Evolutionary conservation across 2,113 vertebrate genomes (phyloP), one percentile per base, ranked within the genome.

Genomic region (Cyanoderma ruficeps): DNA sequence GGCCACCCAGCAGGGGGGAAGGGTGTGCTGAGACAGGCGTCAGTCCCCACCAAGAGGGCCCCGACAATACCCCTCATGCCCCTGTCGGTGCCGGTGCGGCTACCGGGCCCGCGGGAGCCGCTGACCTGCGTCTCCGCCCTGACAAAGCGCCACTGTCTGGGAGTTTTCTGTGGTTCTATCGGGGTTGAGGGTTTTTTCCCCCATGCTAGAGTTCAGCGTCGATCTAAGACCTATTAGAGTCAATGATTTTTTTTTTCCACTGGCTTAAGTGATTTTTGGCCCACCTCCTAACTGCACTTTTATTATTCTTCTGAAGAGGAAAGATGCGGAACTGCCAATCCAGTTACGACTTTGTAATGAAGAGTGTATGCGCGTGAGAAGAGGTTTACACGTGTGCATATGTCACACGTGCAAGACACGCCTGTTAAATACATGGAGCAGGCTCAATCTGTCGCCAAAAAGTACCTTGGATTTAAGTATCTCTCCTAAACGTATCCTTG

Each of bases 181-280:
- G 3, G 24, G 17, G 10, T 7, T 33, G 23, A 35, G 14, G 7
- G 1, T 25, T 14, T 28, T 82, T 47, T 37, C 50, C 17, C 37
- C 60, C 46, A 12, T 56, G 31, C 4, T 8, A 65, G 25, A 64
- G 25, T 61, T 90, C 84, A 83, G 33, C 37, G 5, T 35, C 69
- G 30, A 70, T 83, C 55, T 85, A 64, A 84, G 21, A 15, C 47
- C 47, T 52, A 12, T 57, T 93, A 67, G 68, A 95, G 52, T n/a
- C 31, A 78, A 65, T 1, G 27, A 53, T 12, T 6, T 49, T 80
- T 47, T 71, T 79, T 50, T 63, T 6, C 61, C 70, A n/a, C 53
- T 71, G 69, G 37, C 37, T 92, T 84, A 84, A 95, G 93, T 69
- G 94, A 5, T 1, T 93, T 95, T 94, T 93, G 93, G 80, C 93